Conservation (phyloP, 2,113 vertebrate genomes). For the Grantiella picta region DNA sequence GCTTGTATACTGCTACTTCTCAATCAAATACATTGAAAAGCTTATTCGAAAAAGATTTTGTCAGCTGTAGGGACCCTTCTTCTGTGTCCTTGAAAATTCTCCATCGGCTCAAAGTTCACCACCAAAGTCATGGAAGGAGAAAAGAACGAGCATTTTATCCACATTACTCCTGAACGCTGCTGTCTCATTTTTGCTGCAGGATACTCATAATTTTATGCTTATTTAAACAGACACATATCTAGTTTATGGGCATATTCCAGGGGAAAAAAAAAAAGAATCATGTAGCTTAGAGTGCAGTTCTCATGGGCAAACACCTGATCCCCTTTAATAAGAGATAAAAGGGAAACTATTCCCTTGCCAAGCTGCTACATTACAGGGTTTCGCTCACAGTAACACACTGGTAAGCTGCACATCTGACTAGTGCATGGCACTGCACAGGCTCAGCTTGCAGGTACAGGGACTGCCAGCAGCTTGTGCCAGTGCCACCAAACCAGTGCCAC, state of each 20-base stretch:
- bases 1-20: background rate
- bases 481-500: background rate
- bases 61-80: background rate
- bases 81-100: constrained; percentile 44
- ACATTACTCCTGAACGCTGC: constrained; percentile 43
- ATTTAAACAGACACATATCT: constrained; percentile 80
- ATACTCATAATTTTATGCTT: constrained; percentile 74
- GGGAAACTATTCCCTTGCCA: constrained; percentile 19
- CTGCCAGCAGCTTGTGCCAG: background rate
- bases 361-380: background rate
- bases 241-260: constrained; percentile 74
- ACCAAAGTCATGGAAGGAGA: constrained; percentile 30
- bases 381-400: background rate
- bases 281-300: constrained; percentile 68
- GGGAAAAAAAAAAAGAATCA: constrained; percentile 4
- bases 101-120: constrained; percentile 16
- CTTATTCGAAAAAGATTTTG: background rate
- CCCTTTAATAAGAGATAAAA: constrained; percentile 75
- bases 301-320: constrained; percentile 83
- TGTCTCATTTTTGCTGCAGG: constrained; percentile 75
- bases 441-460: background rate
- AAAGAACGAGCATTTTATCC: constrained; percentile 4
- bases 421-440: background rate
- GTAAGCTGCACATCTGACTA: background rate
- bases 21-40: background rate